phyloP scores from a whole-genome alignment of 2,113 vertebrate species.

The Hydrochoerus hydrochaeris region DNA sequence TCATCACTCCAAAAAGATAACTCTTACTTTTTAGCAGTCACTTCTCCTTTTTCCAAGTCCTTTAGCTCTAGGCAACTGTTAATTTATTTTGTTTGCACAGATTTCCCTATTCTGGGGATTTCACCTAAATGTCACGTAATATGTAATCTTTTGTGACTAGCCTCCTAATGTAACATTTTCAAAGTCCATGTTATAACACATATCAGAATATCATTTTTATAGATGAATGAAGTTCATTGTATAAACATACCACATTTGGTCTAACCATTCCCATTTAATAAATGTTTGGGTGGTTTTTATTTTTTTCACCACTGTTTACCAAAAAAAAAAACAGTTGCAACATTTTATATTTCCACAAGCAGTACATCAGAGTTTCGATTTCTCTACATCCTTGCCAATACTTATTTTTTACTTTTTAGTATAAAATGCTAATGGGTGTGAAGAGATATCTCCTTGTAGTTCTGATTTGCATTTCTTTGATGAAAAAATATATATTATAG shows the following conservation, averaged over 20 bases:
- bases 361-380: background rate
- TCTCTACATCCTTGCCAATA: background rate
- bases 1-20: background rate
- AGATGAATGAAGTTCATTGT: background rate
- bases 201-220: background rate
- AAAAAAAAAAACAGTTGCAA: background rate
- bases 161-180: background rate
- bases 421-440: background rate
- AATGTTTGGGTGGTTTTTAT: background rate
- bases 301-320: background rate
- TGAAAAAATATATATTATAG: background rate
- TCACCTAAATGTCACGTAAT: background rate
- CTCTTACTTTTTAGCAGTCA: background rate
- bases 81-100: background rate
- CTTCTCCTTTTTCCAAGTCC: background rate
- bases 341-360: background rate
- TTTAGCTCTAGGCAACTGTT: background rate
- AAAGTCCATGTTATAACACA: background rate
- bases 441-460: background rate
- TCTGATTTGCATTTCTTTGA: background rate
- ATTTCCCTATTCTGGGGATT: background rate
- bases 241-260: background rate
- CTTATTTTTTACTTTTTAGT: background rate
- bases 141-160: background rate
- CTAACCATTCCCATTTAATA: background rate